Evolutionary conservation across 2,113 vertebrate species (phyloP).

Genomic region (Python bivittatus): DNA sequence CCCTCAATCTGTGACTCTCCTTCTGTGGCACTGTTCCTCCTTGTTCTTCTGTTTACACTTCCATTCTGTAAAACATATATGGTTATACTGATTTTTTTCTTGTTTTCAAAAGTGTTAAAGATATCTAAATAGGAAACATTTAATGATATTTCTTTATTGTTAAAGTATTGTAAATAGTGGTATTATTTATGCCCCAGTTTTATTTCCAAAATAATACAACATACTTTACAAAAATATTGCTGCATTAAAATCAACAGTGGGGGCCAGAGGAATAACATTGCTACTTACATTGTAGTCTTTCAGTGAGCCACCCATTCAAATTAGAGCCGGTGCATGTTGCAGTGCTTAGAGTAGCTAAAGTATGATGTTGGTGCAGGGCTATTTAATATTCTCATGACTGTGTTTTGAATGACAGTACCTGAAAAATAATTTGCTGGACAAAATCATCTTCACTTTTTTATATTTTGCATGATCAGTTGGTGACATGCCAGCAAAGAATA

Average conservation of each 20-base stretch:
- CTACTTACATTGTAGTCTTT: not conserved
- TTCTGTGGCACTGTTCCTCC: not conserved
- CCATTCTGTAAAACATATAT: not conserved
- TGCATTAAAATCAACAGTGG: not conserved
- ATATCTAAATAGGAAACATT: not conserved
- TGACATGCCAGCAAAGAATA: not conserved
- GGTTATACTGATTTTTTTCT: not conserved
- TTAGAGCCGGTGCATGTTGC: not conserved
- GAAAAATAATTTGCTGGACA: not conserved
- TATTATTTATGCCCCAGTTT: not conserved
- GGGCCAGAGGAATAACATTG: not conserved
- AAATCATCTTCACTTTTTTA: not conserved
- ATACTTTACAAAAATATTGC: not conserved
- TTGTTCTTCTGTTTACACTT: not conserved
- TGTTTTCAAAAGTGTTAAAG: not conserved
- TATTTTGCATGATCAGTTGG: not conserved
- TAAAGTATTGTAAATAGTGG: not conserved
- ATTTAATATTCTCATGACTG: not conserved
- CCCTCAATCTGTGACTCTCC: not conserved
- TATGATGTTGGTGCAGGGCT: not conserved
- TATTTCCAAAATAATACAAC: not conserved
- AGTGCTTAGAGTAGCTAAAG: not conserved
- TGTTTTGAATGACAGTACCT: not conserved
- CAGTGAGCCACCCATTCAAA: not conserved
- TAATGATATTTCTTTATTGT: not conserved